Evolutionary conservation across 2,113 vertebrate species (phyloP).

Genomic region (Penelope pileata): DNA sequence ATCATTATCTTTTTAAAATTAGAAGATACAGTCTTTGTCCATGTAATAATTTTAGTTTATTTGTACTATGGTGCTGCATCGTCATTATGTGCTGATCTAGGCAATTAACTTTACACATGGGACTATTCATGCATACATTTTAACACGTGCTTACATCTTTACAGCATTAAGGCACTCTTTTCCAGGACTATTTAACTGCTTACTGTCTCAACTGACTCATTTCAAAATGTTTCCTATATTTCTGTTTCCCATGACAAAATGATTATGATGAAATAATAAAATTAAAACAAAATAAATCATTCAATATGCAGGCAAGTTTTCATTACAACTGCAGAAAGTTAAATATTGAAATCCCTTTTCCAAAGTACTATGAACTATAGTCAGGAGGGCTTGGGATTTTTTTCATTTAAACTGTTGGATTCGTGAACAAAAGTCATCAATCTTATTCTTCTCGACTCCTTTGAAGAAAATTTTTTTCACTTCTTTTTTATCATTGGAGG

Average conservation of each 20-base stretch:
- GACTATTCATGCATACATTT: neutral
- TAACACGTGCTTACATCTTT: conserved; percentile 2
- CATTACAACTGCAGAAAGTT: neutral
- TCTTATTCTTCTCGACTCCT: conserved; percentile 25
- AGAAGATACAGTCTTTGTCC: neutral
- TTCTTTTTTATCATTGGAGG: neutral
- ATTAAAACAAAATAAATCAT: neutral
- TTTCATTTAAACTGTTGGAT: conserved; percentile 26
- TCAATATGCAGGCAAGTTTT: neutral
- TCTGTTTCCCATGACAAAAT: neutral
- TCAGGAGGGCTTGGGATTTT: neutral
- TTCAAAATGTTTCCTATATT: neutral
- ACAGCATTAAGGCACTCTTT: neutral
- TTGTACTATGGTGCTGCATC: neutral
- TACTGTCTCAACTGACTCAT: neutral
- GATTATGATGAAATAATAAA: neutral
- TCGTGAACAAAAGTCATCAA: conserved; percentile 9
- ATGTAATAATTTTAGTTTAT: conserved; percentile 5
- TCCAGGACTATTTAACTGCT: neutral
- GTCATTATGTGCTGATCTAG: conserved; percentile 19
- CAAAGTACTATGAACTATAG: conserved; percentile 21
- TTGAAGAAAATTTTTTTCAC: neutral
- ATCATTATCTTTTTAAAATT: neutral
- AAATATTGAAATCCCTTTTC: neutral
- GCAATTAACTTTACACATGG: conserved; percentile 31